phyloP scores from a whole-genome alignment of 2,797 vertebrate genomes.

The Lerista edwardsae region DNA sequence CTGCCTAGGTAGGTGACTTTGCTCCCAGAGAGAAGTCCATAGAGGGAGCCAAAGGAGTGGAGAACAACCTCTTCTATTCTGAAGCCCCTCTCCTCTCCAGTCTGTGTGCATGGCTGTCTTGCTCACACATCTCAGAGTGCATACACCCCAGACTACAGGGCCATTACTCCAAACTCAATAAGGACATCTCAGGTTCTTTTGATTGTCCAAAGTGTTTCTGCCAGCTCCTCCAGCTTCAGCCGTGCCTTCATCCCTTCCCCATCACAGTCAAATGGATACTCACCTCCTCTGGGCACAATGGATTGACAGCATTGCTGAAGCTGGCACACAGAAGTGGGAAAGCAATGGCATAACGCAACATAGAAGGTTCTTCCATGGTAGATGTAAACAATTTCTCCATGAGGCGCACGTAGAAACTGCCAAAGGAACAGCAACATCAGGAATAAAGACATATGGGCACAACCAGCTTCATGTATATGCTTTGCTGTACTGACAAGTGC shows the following conservation, averaged over 20 bases:
- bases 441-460: background rate
- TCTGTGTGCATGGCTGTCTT: no score
- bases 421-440: background rate
- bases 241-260: background rate
- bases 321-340: conserved; percentile 85
- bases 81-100: background rate
- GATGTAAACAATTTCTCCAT: conserved; percentile 88
- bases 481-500: background rate
- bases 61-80: no score
- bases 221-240: no score
- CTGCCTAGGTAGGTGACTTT: no score
- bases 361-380: conserved; percentile 81
- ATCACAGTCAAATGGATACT: conserved; percentile 58
- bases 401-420: conserved; percentile 84
- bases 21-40: no score
- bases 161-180: background rate
- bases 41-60: no score
- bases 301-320: conserved; percentile 81
- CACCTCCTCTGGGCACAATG: conserved; percentile 94
- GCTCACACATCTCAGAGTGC: no score
- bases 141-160: no score
- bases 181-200: background rate
- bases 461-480: background rate
- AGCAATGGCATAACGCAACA: conserved; percentile 85
- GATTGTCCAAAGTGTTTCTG: background rate